These are phyloP conservation scores for Cottoperca gobio DNA, from an alignment of 2,797 vertebrate species.

Conservation along the genomic window DNA sequence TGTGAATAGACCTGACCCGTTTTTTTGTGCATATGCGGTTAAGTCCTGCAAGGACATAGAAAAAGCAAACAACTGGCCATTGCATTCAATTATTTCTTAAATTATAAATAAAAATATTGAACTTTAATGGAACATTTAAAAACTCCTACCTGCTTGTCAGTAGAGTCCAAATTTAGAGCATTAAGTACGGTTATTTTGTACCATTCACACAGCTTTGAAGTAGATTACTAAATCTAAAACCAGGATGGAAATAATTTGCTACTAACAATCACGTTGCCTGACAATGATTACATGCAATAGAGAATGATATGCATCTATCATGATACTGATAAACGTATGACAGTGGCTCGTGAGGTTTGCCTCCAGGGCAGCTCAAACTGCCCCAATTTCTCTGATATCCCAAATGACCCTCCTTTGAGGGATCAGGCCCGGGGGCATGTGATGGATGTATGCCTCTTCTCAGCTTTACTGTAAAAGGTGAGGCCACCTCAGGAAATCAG, in stretches of 20 bases:
- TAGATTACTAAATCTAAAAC: neutral
- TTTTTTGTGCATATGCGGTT: neutral
- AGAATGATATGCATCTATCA: slow-evolving; percentile 65
- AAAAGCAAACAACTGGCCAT: neutral
- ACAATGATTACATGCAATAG: slow-evolving; percentile 64
- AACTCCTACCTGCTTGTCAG: neutral
- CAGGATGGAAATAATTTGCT: slow-evolving; percentile 11
- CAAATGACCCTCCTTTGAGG: slow-evolving; percentile 52
- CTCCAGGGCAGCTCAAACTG: slow-evolving; percentile 34
- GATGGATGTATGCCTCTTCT: slow-evolving; percentile 14
- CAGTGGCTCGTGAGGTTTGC: slow-evolving; percentile 10
- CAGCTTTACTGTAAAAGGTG: slow-evolving; percentile 42
- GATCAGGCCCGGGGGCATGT: slow-evolving; percentile 37
- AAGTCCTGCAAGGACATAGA: neutral
- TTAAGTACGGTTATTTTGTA: neutral
- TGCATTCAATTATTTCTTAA: neutral
- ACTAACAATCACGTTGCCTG: slow-evolving; percentile 37
- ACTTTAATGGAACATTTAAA: neutral
- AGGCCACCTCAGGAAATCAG: slow-evolving; percentile 62
- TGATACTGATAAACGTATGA: slow-evolving; percentile 46
- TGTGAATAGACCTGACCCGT: slow-evolving; percentile 14
- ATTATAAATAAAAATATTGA: neutral
- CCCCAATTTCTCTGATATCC: slow-evolving; percentile 61
- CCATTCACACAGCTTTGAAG: neutral
- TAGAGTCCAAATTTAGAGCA: neutral